Evolutionary conservation across 2,888 invertebrate species (phyloP).

Genomic region (Pseudococcus jackbeardsleyi): DNA sequence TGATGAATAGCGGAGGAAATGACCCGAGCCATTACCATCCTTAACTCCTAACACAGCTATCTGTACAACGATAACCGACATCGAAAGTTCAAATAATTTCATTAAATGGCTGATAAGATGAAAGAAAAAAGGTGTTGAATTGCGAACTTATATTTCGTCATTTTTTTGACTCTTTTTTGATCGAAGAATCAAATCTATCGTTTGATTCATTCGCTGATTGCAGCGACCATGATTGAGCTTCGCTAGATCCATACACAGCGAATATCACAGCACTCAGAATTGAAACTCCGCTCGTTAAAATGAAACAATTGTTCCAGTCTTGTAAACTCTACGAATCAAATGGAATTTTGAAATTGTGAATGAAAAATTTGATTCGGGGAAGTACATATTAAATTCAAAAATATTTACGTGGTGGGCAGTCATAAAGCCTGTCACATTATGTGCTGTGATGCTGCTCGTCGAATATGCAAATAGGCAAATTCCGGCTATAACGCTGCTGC

Average conservation of each 20-base stretch:
- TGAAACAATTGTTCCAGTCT: conserved; percentile 1
- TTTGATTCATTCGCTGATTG: background rate
- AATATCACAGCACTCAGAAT: conserved; percentile 1
- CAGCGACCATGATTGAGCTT: background rate
- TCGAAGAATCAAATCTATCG: background rate
- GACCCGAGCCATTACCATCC: too few species aligned
- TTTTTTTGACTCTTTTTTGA: background rate
- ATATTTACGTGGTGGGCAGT: background rate
- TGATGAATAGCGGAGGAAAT: too few species aligned
- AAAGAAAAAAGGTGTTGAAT: background rate
- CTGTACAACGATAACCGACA: background rate
- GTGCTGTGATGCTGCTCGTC: background rate
- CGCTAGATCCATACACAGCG: background rate
- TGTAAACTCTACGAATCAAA: background rate
- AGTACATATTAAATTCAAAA: background rate
- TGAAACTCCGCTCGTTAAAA: background rate
- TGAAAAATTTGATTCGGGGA: background rate
- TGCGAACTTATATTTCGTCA: background rate
- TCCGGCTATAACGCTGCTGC: conserved; percentile 12
- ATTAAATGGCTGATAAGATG: background rate
- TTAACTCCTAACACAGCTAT: too few species aligned
- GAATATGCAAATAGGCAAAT: background rate
- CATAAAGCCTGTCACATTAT: background rate
- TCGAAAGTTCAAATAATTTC: background rate
- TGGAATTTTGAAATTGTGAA: background rate